Conservation (phyloP, 2,888 invertebrate species). For the Hermaeophaga mercurialis region DNA sequence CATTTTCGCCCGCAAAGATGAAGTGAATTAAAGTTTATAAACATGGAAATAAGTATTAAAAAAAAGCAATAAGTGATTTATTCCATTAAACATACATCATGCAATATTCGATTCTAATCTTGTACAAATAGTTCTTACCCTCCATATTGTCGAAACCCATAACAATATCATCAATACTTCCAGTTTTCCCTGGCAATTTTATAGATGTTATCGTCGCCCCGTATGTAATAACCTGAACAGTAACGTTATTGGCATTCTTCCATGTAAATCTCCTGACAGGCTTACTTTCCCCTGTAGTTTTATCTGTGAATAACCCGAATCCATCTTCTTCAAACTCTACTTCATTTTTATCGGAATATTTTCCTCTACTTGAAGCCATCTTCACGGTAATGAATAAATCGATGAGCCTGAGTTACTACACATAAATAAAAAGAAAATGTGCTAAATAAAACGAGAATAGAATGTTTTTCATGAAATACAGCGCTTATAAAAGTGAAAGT, state of each 20-base stretch:
- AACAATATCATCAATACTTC: conserved; percentile 75
- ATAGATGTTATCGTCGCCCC: conserved; percentile 87
- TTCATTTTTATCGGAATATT: conserved; percentile 29
- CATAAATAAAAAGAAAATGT: too few species aligned
- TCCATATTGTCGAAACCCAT: conserved; percentile 83
- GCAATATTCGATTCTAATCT: too few species aligned
- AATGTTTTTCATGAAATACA: too few species aligned
- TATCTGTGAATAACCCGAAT: conserved; percentile 50
- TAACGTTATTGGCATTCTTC: conserved; percentile 68
- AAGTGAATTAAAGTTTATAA: too few species aligned
- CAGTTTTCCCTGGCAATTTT: conserved; percentile 75
- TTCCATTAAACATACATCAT: too few species aligned
- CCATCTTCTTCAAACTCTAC: conserved; percentile 53
- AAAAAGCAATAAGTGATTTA: too few species aligned
- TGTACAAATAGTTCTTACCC: conserved; percentile 64
- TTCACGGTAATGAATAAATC: too few species aligned
- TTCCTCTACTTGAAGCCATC: not conserved
- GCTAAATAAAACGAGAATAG: too few species aligned
- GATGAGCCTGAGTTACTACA: too few species aligned
- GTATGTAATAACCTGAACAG: conserved; percentile 75
- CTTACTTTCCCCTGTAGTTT: conserved; percentile 53
- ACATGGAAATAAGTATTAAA: too few species aligned
- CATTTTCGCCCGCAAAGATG: too few species aligned
- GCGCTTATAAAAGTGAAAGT: too few species aligned
- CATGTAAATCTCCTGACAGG: conserved; percentile 69